phyloP scores from a whole-genome alignment of 2,797 vertebrate genomes.

The Sternarchorhynchus goeldii region DNA sequence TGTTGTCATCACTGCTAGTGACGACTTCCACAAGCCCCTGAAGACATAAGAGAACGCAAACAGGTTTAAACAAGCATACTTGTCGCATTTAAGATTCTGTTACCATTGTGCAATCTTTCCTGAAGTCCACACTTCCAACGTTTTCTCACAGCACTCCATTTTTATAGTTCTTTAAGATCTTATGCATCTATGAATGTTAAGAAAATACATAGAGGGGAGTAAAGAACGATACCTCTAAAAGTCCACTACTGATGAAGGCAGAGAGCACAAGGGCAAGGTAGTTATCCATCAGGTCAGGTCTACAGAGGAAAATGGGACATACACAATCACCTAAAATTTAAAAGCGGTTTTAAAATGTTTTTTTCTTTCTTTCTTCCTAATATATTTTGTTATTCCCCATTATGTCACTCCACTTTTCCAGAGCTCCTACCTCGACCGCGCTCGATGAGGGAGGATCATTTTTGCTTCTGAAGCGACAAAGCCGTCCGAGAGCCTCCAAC shows the following conservation, averaged over 20 bases:
- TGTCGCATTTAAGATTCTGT: neutral
- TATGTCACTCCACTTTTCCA: too few species aligned
- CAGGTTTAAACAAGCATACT: conserved; percentile 3
- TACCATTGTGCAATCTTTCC: neutral
- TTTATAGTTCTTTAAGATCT: neutral
- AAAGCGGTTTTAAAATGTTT: neutral
- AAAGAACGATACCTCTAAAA: conserved; percentile 84
- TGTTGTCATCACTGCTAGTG: conserved; percentile 92
- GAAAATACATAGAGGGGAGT: too few species aligned
- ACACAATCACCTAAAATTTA: conserved; percentile 1
- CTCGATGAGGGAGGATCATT: conserved; percentile 93
- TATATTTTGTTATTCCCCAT: neutral
- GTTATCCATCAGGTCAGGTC: conserved; percentile 98
- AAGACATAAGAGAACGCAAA: conserved; percentile 11
- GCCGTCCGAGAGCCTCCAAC: conserved; percentile 96
- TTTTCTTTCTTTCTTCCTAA: neutral
- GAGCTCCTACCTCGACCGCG: conserved; percentile 87
- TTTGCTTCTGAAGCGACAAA: conserved; percentile 98
- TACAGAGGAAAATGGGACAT: conserved; percentile 54
- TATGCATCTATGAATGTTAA: too few species aligned
- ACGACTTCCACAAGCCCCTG: conserved; percentile 97
- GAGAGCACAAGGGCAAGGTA: conserved; percentile 95
- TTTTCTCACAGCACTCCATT: too few species aligned
- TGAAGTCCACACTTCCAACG: neutral
- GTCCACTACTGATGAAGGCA: conserved; percentile 91